Evolutionary conservation across 1,140 invertebrate species (phyloP).

Genomic region (Lanistes nyassanus): DNA sequence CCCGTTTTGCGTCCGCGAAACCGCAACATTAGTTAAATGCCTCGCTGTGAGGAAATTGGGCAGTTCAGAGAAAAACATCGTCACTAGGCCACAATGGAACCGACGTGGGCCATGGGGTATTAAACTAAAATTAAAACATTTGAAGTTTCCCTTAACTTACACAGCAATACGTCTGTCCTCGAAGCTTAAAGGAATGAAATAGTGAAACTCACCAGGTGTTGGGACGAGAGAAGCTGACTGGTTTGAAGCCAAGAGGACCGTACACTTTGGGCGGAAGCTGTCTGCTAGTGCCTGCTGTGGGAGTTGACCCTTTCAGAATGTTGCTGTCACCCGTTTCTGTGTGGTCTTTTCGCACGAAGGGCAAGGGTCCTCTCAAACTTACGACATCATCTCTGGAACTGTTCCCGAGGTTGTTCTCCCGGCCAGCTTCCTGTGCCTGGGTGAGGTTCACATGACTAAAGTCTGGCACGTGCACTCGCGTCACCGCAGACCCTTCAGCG

Average conservation of each 20-base stretch:
- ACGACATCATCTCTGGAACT: not conserved
- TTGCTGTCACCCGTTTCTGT: not conserved
- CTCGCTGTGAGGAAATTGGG: too few species aligned
- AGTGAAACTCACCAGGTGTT: constrained; percentile 1
- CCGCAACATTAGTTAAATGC: too few species aligned
- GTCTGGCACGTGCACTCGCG: constrained; percentile 18
- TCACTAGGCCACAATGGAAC: too few species aligned
- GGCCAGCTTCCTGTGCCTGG: not conserved
- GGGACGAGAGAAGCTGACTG: constrained; percentile 6
- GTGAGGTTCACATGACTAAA: not conserved
- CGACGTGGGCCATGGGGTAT: too few species aligned
- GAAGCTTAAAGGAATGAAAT: too few species aligned
- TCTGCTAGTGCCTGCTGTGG: not conserved
- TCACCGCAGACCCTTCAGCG: not conserved
- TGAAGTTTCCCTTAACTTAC: too few species aligned
- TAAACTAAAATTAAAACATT: too few species aligned
- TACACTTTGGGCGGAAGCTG: constrained; percentile 13
- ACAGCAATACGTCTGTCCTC: too few species aligned
- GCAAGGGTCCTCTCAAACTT: not conserved
- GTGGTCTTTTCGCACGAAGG: too few species aligned
- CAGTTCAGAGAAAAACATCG: too few species aligned
- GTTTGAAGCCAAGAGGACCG: constrained; percentile 12
- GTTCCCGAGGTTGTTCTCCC: not conserved
- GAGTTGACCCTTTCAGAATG: not conserved
- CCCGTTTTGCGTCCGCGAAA: too few species aligned